Evolutionary conservation across 2,797 vertebrate genomes (phyloP).

Genomic region (Danio tinwini): DNA sequence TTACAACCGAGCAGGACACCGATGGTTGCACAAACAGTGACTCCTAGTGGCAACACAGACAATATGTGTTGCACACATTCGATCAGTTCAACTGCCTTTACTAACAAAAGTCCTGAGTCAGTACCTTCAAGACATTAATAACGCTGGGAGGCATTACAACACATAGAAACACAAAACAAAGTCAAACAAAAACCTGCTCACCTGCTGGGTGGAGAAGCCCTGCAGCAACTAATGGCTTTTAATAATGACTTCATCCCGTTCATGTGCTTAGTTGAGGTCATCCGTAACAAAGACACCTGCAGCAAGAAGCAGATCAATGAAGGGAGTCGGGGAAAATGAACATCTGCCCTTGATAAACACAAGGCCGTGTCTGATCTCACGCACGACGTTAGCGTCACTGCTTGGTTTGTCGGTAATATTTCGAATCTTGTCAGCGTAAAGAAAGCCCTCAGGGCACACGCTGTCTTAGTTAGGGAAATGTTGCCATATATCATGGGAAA

Average conservation of each 20-base stretch:
- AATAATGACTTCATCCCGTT: slow-evolving; percentile 50
- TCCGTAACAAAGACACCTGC: slow-evolving; percentile 42
- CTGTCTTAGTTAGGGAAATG: background rate
- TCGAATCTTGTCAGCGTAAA: slow-evolving; percentile 7
- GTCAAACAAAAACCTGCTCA: slow-evolving; percentile 45
- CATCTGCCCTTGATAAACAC: slow-evolving; percentile 46
- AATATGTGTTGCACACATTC: background rate
- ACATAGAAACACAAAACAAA: slow-evolving; percentile 54
- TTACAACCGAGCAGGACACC: background rate
- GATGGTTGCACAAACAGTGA: slow-evolving; percentile 51
- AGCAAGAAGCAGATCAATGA: slow-evolving; percentile 34
- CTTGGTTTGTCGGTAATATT: slow-evolving; percentile 12
- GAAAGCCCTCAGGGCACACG: background rate
- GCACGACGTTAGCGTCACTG: background rate
- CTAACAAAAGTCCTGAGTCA: slow-evolving; percentile 28
- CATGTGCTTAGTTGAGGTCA: slow-evolving; percentile 26
- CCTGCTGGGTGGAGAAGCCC: slow-evolving; percentile 39
- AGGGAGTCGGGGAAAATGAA: slow-evolving; percentile 4
- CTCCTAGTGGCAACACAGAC: slow-evolving; percentile 48
- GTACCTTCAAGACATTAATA: slow-evolving; percentile 25
- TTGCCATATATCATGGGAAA: slow-evolving; percentile 31
- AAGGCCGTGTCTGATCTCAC: background rate
- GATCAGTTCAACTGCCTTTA: background rate
- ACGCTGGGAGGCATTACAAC: slow-evolving; percentile 32
- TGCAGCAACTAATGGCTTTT: slow-evolving; percentile 29